A percentile compares a stretch with the other conserved stretches of the same genome.
Evolutionary conservation across 92 coral and sea anemone species (phyloP).

Genomic region (Porites lobata): DNA sequence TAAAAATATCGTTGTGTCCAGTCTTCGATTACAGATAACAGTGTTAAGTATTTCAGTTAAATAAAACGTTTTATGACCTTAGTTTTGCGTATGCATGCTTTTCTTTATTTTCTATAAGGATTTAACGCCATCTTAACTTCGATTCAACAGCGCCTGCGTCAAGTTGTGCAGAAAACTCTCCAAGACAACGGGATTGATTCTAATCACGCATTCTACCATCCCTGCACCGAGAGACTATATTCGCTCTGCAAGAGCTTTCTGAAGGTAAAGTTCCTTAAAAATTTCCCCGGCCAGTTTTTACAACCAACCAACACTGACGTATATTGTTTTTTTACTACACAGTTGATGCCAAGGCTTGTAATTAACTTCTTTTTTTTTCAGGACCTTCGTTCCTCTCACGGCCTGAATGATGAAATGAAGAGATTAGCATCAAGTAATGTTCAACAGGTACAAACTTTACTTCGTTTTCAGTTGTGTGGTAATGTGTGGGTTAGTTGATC

Average conservation of each 20-base stretch:
- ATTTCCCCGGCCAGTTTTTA: background rate
- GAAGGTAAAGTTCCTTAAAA: constrained; percentile 60
- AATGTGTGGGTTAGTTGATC: background rate
- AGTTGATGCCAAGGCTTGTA: too few species aligned
- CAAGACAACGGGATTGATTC: constrained; percentile 78
- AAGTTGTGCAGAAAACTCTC: constrained; percentile 83
- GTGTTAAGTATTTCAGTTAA: too few species aligned
- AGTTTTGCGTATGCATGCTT: too few species aligned
- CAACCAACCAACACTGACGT: too few species aligned
- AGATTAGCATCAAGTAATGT: constrained; percentile 92
- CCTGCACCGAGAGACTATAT: constrained; percentile 87
- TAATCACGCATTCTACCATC: constrained; percentile 45
- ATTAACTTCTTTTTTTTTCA: background rate
- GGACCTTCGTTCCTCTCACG: constrained; percentile 96
- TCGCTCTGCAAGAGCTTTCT: constrained; percentile 91
- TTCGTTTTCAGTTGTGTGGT: background rate
- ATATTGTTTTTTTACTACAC: too few species aligned
- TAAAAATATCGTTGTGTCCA: too few species aligned
- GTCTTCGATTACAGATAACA: too few species aligned
- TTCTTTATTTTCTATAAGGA: too few species aligned
- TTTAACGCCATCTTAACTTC: background rate
- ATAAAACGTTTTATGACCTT: too few species aligned
- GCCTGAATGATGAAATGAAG: constrained; percentile 95
- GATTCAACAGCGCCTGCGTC: constrained; percentile 80
- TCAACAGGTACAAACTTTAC: constrained; percentile 67